Conservation (phyloP, 2,113 vertebrate genomes). For the Gallinago jamesoni region DNA sequence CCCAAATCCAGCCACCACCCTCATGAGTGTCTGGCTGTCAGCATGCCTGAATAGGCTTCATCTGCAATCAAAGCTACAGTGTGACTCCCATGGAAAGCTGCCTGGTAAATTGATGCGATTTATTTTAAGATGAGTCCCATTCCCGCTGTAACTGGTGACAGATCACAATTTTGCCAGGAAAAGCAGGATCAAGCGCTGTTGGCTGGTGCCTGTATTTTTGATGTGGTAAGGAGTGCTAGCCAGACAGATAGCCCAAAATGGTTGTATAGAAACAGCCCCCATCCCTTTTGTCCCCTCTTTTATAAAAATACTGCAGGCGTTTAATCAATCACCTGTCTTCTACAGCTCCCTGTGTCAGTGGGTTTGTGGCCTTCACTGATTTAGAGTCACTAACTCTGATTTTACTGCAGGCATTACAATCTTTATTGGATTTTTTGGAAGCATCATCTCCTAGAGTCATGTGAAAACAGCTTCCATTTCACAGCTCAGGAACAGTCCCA, state of each 20-base stretch:
- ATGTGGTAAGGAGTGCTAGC: neutral
- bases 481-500: neutral
- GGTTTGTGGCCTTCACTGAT: neutral
- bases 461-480: neutral
- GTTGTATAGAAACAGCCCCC: neutral
- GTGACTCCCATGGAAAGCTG: slow-evolving; percentile 19
- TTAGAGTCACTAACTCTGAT: neutral
- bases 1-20: accelerated
- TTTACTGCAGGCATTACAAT: neutral
- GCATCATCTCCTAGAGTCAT: neutral
- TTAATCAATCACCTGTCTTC: neutral
- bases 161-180: neutral
- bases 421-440: neutral
- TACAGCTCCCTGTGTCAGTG: neutral
- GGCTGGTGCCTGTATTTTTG: neutral
- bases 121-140: accelerated
- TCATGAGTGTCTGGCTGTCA: neutral
- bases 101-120: neutral
- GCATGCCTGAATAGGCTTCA: neutral
- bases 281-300: accelerated
- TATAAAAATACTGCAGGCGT: neutral
- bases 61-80: slow-evolving; percentile 22
- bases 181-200: neutral
- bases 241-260: neutral
- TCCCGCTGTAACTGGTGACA: neutral